Percentiles rank a stretch among this genome's conserved stretches.
These are phyloP conservation scores for Miltochrista miniata DNA, from an alignment of 2,888 invertebrate species.

Conservation along the genomic window DNA sequence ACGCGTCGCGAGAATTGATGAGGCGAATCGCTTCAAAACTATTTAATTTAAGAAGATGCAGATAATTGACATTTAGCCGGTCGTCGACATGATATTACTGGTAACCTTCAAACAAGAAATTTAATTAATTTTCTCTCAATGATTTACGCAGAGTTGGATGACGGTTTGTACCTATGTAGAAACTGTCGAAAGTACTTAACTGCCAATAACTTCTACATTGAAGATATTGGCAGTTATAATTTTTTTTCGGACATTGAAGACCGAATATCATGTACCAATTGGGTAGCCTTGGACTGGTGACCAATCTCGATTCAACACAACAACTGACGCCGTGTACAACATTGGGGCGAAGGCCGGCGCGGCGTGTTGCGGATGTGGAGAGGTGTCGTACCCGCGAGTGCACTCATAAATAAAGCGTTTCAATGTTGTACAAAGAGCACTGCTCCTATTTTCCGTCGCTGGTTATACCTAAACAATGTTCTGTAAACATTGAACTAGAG, in stretches of 20 bases:
- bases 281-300: no score
- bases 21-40: background rate
- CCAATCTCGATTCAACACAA: no score
- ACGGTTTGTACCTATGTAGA: background rate
- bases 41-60: constrained; percentile 5
- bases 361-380: background rate
- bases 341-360: background rate
- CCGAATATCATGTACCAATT: no score
- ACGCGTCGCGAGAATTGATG: background rate
- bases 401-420: background rate
- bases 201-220: no score
- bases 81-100: constrained; percentile 1
- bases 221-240: no score
- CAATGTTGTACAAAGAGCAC: background rate
- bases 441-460: background rate
- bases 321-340: background rate
- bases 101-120: background rate
- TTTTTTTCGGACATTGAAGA: no score
- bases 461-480: no score
- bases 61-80: constrained; percentile 3
- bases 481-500: no score
- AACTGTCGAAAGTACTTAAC: no score
- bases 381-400: background rate
- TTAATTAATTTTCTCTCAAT: constrained; percentile 5
- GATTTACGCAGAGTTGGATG: background rate